phyloP scores from a whole-genome alignment of 2,113 vertebrate species.

The Atrichornis clamosus region DNA sequence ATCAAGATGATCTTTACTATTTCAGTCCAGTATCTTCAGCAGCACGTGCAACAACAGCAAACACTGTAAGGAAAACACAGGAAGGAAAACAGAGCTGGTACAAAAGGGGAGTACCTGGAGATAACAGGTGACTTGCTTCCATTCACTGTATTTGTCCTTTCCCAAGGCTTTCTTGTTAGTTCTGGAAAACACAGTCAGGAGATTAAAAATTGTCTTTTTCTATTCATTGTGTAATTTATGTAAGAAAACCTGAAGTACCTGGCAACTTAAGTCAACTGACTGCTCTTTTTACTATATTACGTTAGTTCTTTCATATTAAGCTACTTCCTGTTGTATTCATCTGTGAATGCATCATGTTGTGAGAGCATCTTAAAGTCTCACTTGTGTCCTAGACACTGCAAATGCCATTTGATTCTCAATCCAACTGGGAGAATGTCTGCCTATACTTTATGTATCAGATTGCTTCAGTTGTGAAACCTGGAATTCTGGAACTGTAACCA shows the following conservation, averaged over 20 bases:
- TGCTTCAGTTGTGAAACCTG: not conserved
- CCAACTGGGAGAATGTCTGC: not conserved
- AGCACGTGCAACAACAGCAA: not conserved
- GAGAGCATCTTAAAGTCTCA: not conserved
- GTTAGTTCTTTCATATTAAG: not conserved
- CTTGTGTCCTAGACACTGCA: not conserved
- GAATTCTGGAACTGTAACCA: not conserved
- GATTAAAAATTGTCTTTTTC: not conserved
- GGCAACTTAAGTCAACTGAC: not conserved
- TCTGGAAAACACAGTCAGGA: slow-evolving; percentile 75
- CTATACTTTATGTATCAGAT: not conserved
- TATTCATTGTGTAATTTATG: not conserved
- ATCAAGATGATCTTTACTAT: not conserved
- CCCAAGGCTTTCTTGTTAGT: slow-evolving; percentile 97
- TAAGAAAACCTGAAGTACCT: not conserved
- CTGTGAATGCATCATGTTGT: not conserved
- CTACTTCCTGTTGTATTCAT: not conserved
- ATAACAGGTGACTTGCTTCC: slow-evolving; percentile 99
- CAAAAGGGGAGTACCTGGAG: slow-evolving; percentile 83
- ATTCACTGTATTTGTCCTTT: slow-evolving; percentile 94
- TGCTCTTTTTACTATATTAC: not conserved
- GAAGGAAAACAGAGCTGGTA: not conserved
- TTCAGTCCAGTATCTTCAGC: not conserved
- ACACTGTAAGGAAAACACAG: not conserved
- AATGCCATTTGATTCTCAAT: not conserved